phyloP scores from a whole-genome alignment of 2,113 vertebrate genomes.

The Pimephales promelas region DNA sequence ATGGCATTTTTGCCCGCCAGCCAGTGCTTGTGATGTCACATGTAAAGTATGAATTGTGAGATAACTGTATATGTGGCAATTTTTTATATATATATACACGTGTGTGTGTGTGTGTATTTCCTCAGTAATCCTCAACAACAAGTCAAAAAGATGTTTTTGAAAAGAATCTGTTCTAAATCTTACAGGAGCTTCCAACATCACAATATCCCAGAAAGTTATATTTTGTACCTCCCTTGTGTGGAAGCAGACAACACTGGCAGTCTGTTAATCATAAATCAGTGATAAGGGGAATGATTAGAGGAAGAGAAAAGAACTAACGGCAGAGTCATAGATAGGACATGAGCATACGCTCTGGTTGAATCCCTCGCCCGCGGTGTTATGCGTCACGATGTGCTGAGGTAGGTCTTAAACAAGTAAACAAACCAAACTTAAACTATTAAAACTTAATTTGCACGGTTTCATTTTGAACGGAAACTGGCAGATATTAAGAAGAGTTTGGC shows the following conservation, averaged over 20 bases:
- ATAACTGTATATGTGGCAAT: too few species aligned
- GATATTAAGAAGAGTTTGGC: neutral
- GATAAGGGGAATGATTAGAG: neutral
- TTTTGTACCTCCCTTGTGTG: neutral
- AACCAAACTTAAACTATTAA: conserved; percentile 12
- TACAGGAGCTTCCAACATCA: neutral
- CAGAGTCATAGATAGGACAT: neutral
- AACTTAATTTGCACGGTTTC: neutral
- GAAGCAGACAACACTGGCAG: neutral
- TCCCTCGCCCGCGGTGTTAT: neutral
- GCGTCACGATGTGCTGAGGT: neutral
- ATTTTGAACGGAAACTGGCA: neutral
- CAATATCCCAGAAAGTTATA: neutral
- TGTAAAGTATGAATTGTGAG: too few species aligned
- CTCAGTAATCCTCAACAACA: too few species aligned
- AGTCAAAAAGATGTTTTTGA: too few species aligned
- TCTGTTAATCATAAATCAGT: neutral
- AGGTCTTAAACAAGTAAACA: neutral
- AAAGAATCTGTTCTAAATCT: neutral
- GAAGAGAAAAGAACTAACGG: neutral
- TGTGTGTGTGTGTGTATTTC: too few species aligned
- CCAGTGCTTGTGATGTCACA: too few species aligned
- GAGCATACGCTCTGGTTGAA: neutral
- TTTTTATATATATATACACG: too few species aligned
- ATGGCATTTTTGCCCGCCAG: too few species aligned